Conservation (phyloP, 2,113 vertebrate species). For the Calonectris borealis region DNA sequence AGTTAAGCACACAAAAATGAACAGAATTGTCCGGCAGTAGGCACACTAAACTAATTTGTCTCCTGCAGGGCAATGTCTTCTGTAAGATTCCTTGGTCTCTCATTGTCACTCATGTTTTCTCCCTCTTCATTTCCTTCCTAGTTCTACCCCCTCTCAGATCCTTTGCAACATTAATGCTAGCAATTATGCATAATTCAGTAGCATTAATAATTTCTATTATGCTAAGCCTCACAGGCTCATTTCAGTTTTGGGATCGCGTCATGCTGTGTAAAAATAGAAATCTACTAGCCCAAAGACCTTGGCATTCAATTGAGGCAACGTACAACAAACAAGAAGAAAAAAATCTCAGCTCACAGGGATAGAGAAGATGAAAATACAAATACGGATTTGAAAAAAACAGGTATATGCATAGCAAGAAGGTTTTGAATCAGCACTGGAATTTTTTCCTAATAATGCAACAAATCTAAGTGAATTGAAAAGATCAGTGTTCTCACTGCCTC, state of each 20-base stretch:
- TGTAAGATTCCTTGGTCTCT: neutral
- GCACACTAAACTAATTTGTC: neutral
- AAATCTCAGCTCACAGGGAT: neutral
- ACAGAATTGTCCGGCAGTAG: neutral
- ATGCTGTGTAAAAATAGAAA: constrained; percentile 13
- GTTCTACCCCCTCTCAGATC: neutral
- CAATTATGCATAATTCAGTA: constrained; percentile 54
- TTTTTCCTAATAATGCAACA: neutral
- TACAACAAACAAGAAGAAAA: neutral
- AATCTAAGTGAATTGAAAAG: neutral
- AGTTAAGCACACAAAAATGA: neutral
- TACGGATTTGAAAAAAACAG: neutral
- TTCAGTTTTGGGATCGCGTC: neutral
- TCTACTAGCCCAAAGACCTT: neutral
- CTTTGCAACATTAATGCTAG: constrained; percentile 54
- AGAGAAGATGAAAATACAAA: constrained; percentile 14
- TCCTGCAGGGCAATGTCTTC: neutral
- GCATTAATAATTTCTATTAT: constrained; percentile 59
- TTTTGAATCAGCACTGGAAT: neutral
- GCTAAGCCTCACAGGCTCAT: neutral
- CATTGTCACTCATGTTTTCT: neutral
- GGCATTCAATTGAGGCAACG: constrained; percentile 17
- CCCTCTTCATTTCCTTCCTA: neutral
- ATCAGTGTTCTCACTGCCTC: neutral
- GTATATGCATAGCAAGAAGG: neutral